Evolutionary conservation across 2,888 invertebrate species (phyloP), one percentile per base, ranked within the genome.

Genomic region (Anoncus sp.): DNA sequence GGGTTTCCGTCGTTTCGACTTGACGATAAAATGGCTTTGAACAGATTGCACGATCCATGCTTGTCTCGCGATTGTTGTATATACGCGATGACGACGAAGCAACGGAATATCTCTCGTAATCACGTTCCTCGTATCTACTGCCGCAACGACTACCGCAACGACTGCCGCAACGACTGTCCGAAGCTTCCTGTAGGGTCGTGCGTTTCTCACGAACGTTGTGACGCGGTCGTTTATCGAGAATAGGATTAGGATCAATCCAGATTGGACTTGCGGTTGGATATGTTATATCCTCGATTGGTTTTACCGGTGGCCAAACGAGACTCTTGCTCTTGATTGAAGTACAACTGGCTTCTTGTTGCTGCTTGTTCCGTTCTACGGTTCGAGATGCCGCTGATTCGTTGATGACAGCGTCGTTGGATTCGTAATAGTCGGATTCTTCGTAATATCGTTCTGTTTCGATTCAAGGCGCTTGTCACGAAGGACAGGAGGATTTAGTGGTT

Each of bases 181-280:
- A 83, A 6, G 82, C 84, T 60, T 88, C 88, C 24, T 81, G 67
- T 22, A 88, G 77, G 60, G 83, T 87, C 12, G 84, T 85, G 16
- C 85, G 87, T 65, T 86, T 87, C n/a, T 90, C 88, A n/a, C 82
- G 84, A 0, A 86, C 84, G 70, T 84, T 83, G 31, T 89, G 87
- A 9, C 82, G 85, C 5, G 80, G 77, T 51, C 86, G 83, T 45
- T 80, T 81, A 45, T 88, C 87, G 43, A 88, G 83, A 14, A 84
- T 80, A 12, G 90, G 87, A 80, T 91, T 89, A 0, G 91, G 91
- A 70, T 90, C 89, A 49, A 90, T 89, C 82, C 90, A 91, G 22
- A 91, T 81, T 1, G 90, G 90, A 85, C 90, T 89, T 3, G 91
- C 90, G 16, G 91, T 91, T 7, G 90, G 89, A 82, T 89, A 90